Evolutionary conservation across 2,888 invertebrate genomes (phyloP), one percentile per base, ranked within the genome.

Genomic region (Caenorhabditis sp.): DNA sequence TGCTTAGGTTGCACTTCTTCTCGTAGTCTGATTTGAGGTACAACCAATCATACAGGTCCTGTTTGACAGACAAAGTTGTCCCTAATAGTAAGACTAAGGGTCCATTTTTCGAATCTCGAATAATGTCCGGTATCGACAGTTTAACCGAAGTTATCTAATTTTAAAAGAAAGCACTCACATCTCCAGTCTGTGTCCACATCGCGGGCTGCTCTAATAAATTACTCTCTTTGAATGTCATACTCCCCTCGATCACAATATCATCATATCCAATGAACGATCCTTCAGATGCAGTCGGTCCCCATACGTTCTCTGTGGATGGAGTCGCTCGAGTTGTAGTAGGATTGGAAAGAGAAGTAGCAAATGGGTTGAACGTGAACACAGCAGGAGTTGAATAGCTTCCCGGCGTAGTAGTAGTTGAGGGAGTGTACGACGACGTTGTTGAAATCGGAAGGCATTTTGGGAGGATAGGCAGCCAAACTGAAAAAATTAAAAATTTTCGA

Each of bases 191-290:
- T 22, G 61, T 64, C 79, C 79, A 80, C 3, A 51, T 58, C 8
- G 41, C 47, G 7, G 7, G 47, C 16, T 44, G 69, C 8, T 77
- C 44, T 22, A 80, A 47, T 1, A 28, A 38, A 56, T 74, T 74
- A 4, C 24, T 61, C 24, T 74, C 80, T 26, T 74, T 69, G 22
- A 44, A 74, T 19, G 51, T 58, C 54, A 54, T 35, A 69, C 68
- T 74, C 35, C 74, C 61, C 16, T 74, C 80, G 12, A 74, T 69
- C 19, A 73, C 63, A 24, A 73, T 22, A n/a, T 77, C 77, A 63
- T 77, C 69, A 38, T 47, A 38, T 4, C 22, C 54, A 26, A 54
- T 26, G 26, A 54, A 54, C 14, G 54, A 26, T 24, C 26, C 54
- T 54, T 26, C 54, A 14, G 54, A 54, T 14, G 6, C 54, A 12